Conservation (phyloP, 2,888 invertebrate genomes). For the Sinodicranocentrus sp. region DNA sequence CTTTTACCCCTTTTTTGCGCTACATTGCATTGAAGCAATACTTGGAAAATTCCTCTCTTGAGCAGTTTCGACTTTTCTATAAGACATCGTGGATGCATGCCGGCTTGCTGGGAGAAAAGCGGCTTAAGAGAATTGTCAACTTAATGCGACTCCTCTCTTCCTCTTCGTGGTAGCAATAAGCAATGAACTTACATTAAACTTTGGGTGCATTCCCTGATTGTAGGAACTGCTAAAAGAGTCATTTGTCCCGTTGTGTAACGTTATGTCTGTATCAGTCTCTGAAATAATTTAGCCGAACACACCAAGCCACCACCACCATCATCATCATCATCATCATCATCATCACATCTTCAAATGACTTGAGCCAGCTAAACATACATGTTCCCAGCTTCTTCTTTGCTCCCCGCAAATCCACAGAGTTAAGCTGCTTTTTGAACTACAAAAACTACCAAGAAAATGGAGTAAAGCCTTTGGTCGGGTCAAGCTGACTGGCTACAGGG, state of each 20-base stretch:
- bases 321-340: conserved; percentile 24
- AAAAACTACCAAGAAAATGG: conserved; percentile 48
- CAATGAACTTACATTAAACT: background rate
- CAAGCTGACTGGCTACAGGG: conserved; percentile 24
- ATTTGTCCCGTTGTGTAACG: background rate
- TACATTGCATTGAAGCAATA: background rate
- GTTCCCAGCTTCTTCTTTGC: conserved; percentile 23
- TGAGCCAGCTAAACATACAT: background rate
- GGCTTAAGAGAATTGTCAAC: conserved; percentile 63
- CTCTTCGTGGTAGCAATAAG: background rate
- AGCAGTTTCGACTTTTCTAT: conserved; percentile 35
- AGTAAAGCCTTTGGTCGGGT: conserved; percentile 42
- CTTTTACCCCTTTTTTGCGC: conserved; percentile 17
- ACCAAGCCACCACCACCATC: conserved; percentile 19
- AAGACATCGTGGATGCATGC: conserved; percentile 49
- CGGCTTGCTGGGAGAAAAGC: conserved; percentile 57
- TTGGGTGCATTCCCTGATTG: conserved; percentile 5
- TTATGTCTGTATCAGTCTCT: background rate
- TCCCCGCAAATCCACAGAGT: conserved; percentile 53
- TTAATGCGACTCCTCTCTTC: conserved; percentile 40
- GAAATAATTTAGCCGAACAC: conserved; percentile 48
- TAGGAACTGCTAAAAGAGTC: conserved; percentile 21
- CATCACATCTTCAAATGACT: too few relatives aligned
- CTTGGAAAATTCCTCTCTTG: conserved; percentile 15
- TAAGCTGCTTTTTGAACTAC: conserved; percentile 54